phyloP scores from a whole-genome alignment of 1,140 invertebrate genomes.

The Artemia franciscana region DNA sequence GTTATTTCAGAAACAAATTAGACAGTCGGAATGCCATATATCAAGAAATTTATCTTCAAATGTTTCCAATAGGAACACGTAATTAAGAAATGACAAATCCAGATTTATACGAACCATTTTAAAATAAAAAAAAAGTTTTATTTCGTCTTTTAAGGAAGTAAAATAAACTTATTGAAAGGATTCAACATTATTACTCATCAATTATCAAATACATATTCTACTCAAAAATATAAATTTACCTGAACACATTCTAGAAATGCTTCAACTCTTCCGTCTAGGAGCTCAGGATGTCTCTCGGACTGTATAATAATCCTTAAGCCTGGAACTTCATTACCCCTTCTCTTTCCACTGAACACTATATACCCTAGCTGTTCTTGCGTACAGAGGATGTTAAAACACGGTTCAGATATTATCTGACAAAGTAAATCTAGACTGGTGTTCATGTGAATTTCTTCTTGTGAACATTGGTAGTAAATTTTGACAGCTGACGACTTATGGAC shows the following conservation, averaged over 20 bases:
- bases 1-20: too few relatives aligned
- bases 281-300: conserved; percentile 55
- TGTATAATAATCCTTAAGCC: conserved; percentile 72
- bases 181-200: too few relatives aligned
- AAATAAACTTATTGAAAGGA: too few relatives aligned
- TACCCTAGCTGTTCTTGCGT: conserved; percentile 80
- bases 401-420: conserved; percentile 66
- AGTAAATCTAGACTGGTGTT: conserved; percentile 71
- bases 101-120: too few relatives aligned
- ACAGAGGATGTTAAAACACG: conserved; percentile 67
- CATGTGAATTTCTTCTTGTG: conserved; percentile 43
- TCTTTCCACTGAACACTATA: conserved; percentile 67
- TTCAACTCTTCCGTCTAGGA: conserved; percentile 65
- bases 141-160: too few relatives aligned
- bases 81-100: too few relatives aligned
- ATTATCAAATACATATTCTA: too few relatives aligned
- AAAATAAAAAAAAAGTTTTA: too few relatives aligned
- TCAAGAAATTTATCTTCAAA: too few relatives aligned
- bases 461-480: conserved; percentile 67
- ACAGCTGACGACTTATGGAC: conserved; percentile 70
- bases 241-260: conserved; percentile 49
- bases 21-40: too few relatives aligned
- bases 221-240: conserved; percentile 28
- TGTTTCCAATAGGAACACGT: too few relatives aligned
- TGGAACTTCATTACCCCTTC: conserved; percentile 54